Conservation (phyloP, 2,797 vertebrate species). For the Amniataba percoides region DNA sequence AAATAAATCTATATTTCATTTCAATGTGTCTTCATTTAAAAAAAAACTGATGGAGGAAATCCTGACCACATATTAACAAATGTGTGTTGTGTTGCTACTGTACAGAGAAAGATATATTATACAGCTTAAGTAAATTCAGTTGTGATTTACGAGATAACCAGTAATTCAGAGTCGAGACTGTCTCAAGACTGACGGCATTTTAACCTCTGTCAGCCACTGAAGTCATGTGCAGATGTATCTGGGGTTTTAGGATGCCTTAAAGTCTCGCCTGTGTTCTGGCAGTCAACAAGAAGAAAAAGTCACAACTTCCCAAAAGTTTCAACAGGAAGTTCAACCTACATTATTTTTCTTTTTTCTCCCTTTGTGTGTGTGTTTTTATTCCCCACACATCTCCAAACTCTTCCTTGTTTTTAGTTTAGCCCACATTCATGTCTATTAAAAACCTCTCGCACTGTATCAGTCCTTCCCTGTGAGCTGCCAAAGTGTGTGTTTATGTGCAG, state of each 20-base stretch:
- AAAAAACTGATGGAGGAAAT: neutral
- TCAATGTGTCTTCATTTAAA: too few relatives aligned
- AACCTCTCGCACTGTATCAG: neutral
- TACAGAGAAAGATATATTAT: neutral
- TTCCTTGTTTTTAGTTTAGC: neutral
- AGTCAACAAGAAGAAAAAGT: neutral
- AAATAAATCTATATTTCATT: too few relatives aligned
- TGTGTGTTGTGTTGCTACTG: neutral
- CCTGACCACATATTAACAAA: neutral
- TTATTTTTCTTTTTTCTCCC: neutral
- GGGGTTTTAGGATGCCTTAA: too few relatives aligned
- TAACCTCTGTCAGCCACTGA: neutral
- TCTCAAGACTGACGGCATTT: neutral
- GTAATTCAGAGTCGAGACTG: neutral
- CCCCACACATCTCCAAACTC: neutral
- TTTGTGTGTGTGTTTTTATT: neutral
- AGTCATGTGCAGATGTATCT: neutral
- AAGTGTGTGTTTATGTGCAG: neutral
- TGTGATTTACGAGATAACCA: neutral
- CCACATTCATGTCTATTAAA: constrained; percentile 27
- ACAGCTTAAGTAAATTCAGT: neutral
- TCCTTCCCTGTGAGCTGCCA: neutral
- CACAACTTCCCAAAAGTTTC: neutral
- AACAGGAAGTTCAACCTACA: neutral
- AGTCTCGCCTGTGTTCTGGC: too few relatives aligned